These are phyloP conservation scores for Tachysurus fulvidraco DNA, from an alignment of 2,113 vertebrate species.

Conservation along the genomic window DNA sequence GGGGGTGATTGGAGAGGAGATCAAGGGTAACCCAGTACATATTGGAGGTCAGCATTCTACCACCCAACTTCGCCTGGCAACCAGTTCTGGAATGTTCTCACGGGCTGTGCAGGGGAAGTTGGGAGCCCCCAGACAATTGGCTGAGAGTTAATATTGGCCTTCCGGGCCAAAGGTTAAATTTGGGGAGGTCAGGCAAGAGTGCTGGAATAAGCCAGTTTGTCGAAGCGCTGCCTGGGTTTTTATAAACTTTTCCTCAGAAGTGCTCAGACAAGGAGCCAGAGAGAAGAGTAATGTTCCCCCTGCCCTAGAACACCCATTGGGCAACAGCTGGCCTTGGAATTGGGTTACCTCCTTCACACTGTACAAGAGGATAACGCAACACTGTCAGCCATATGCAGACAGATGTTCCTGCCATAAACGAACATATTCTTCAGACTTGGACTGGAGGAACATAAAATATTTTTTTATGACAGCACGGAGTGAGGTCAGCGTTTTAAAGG, in stretches of 20 bases:
- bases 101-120: slow-evolving; percentile 53
- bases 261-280: slow-evolving; percentile 44
- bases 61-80: slow-evolving; percentile 59
- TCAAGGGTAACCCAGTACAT: slow-evolving; percentile 60
- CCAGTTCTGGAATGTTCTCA: slow-evolving; percentile 65
- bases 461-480: slow-evolving; percentile 37
- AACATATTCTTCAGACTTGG: slow-evolving; percentile 35
- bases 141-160: slow-evolving; percentile 67
- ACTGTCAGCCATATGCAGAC: slow-evolving; percentile 50
- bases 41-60: slow-evolving; percentile 62
- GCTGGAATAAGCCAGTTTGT: slow-evolving; percentile 55
- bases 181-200: slow-evolving; percentile 62
- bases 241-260: slow-evolving; percentile 54
- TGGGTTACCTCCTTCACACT: slow-evolving; percentile 55
- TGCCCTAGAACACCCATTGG: slow-evolving; percentile 54
- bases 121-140: slow-evolving; percentile 57
- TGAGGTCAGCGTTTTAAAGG: slow-evolving; percentile 26
- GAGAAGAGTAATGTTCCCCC: slow-evolving; percentile 54
- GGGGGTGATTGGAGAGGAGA: slow-evolving; percentile 46
- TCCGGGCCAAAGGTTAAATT: slow-evolving; percentile 65
- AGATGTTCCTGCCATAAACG: slow-evolving; percentile 55
- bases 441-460: slow-evolving; percentile 40
- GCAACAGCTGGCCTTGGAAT: slow-evolving; percentile 57
- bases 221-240: slow-evolving; percentile 51
- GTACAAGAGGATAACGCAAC: slow-evolving; percentile 52